Evolutionary conservation across 2,113 vertebrate genomes (phyloP).

Genomic region (Boulengeromyrus knoepffleri): DNA sequence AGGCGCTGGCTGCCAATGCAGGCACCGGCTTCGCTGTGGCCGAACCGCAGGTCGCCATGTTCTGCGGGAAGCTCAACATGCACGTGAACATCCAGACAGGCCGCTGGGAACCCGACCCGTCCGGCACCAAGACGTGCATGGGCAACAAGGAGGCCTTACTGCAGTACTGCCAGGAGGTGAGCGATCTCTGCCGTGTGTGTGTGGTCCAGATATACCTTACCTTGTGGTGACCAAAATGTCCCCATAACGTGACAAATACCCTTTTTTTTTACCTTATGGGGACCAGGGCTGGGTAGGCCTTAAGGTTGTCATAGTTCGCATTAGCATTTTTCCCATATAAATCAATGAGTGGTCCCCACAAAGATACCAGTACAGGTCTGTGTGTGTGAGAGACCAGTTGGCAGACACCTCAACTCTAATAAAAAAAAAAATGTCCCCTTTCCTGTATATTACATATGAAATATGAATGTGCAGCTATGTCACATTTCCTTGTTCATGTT

Average conservation of each 20-base stretch:
- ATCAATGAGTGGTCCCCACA: no score
- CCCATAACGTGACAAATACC: no score
- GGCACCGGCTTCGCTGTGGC: slow-evolving; percentile 87
- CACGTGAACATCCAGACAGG: slow-evolving; percentile 95
- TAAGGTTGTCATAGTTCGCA: no score
- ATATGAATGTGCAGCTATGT: background rate
- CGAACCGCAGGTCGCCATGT: slow-evolving; percentile 94
- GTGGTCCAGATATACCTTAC: no score
- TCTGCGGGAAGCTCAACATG: slow-evolving; percentile 98
- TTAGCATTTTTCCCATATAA: no score
- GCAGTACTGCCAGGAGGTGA: slow-evolving; percentile 96
- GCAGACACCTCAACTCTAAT: background rate
- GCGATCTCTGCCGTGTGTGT: slow-evolving; percentile 10
- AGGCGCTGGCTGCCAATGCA: slow-evolving; percentile 89
- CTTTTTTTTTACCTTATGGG: no score
- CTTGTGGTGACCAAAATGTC: no score
- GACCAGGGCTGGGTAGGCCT: no score
- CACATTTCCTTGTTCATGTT: background rate
- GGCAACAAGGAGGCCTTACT: slow-evolving; percentile 83
- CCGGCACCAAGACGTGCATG: slow-evolving; percentile 80
- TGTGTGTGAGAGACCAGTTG: background rate
- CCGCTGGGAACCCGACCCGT: slow-evolving; percentile 90
- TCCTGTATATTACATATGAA: background rate
- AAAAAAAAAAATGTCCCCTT: no score
- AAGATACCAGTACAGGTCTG: background rate